Evolutionary conservation across 2,797 vertebrate genomes (phyloP).

Genomic region (Chromobotia macracanthus): DNA sequence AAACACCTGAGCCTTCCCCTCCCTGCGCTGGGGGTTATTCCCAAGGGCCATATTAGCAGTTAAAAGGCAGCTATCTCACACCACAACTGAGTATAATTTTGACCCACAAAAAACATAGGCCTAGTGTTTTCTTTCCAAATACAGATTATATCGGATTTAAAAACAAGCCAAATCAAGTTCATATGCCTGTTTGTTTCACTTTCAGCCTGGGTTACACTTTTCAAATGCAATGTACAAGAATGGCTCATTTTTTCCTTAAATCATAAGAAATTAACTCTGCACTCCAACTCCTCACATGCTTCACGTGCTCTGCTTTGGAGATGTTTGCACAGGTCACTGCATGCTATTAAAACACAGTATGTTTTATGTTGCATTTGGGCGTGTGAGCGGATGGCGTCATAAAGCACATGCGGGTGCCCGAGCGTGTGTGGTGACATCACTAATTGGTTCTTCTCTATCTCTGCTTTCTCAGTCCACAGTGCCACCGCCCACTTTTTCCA

Average conservation of each 20-base stretch:
- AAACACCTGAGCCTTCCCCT: slow-evolving; percentile 34
- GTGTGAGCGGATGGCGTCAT: slow-evolving; percentile 12
- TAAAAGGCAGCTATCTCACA: slow-evolving; percentile 17
- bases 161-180: background rate
- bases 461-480: slow-evolving; percentile 85
- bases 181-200: background rate
- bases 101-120: too few species aligned
- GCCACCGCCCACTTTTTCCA: slow-evolving; percentile 92
- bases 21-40: background rate
- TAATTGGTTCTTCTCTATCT: slow-evolving; percentile 55
- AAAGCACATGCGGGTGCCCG: slow-evolving; percentile 28
- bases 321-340: slow-evolving; percentile 71
- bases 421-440: slow-evolving; percentile 4
- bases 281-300: slow-evolving; percentile 52
- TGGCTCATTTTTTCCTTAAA: background rate
- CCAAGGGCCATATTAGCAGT: slow-evolving; percentile 18
- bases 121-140: too few species aligned
- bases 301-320: slow-evolving; percentile 62
- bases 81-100: background rate
- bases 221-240: background rate
- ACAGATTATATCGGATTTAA: background rate
- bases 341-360: slow-evolving; percentile 63
- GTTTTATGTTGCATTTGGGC: slow-evolving; percentile 8
- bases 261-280: slow-evolving; percentile 60
- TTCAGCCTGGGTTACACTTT: background rate